Conservation (phyloP, 2,113 vertebrate species). For the Semicossyphus pulcher region DNA sequence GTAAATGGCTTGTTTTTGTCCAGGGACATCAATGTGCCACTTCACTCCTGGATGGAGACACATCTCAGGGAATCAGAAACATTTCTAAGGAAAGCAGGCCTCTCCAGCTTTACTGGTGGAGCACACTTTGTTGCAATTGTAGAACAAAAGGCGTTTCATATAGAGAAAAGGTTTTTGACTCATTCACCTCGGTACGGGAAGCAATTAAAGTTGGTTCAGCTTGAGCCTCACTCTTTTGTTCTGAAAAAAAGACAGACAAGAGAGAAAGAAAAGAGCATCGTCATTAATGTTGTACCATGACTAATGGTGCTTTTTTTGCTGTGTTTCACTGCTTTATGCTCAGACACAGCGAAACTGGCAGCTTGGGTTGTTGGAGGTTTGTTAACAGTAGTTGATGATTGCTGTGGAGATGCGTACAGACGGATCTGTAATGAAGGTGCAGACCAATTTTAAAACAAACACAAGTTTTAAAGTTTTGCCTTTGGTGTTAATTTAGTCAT, state of each 20-base stretch:
- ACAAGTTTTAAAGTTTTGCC: too few relatives aligned
- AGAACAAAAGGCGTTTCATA: conserved; percentile 3
- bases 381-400: neutral
- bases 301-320: neutral
- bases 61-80: conserved; percentile 31
- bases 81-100: conserved; percentile 21
- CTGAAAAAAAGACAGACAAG: neutral
- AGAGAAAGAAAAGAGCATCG: too few relatives aligned
- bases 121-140: too few relatives aligned
- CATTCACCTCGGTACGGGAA: neutral
- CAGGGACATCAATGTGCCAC: conserved; percentile 40
- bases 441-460: too few relatives aligned
- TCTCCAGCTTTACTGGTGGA: too few relatives aligned
- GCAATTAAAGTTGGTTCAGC: neutral
- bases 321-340: neutral
- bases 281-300: neutral
- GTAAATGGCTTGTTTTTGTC: conserved; percentile 51
- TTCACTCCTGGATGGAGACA: conserved; percentile 29
- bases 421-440: too few relatives aligned
- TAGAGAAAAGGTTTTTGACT: neutral
- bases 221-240: neutral
- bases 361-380: neutral
- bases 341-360: neutral
- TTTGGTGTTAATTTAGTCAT: too few relatives aligned
- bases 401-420: too few relatives aligned